These are phyloP conservation scores for Drosophila tsacasi DNA, from an alignment of 1,140 invertebrate species.

Conservation along the genomic window DNA sequence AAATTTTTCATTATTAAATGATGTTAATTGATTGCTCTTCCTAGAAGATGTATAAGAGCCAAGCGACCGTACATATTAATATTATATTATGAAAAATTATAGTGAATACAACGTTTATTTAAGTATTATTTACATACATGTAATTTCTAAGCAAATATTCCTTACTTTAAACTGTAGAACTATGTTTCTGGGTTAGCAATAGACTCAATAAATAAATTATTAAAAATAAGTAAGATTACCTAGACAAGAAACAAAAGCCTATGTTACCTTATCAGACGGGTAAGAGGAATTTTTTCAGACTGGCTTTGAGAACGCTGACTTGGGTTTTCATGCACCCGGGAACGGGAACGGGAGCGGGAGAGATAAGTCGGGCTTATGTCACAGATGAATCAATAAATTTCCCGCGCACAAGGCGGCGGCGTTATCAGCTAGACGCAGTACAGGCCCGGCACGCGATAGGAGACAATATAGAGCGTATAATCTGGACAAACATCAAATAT, in stretches of 20 bases:
- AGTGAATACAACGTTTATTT: no score
- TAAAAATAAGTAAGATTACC: not conserved
- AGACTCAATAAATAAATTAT: not conserved
- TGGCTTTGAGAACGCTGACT: not conserved
- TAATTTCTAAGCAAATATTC: no score
- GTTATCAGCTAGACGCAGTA: constrained; percentile 49
- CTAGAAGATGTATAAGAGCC: not conserved
- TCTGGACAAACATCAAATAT: constrained; percentile 38
- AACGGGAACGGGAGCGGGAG: not conserved
- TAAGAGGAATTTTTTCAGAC: constrained; percentile 11
- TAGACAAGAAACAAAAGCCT: not conserved
- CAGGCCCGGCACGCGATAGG: constrained; percentile 44
- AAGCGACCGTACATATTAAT: not conserved
- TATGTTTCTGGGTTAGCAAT: no score
- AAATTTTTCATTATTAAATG: not conserved
- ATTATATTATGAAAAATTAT: no score
- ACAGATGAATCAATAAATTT: constrained; percentile 62
- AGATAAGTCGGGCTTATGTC: constrained; percentile 64
- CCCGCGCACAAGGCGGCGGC: constrained; percentile 2
- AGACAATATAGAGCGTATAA: constrained; percentile 15
- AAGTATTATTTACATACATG: no score
- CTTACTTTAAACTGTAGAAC: not conserved
- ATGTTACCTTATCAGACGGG: constrained; percentile 14
- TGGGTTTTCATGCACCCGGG: constrained; percentile 15
- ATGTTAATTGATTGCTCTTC: not conserved